Base-by-base conservation (phyloP, 2,113 vertebrate species). In the Galbula dea region DNA sequence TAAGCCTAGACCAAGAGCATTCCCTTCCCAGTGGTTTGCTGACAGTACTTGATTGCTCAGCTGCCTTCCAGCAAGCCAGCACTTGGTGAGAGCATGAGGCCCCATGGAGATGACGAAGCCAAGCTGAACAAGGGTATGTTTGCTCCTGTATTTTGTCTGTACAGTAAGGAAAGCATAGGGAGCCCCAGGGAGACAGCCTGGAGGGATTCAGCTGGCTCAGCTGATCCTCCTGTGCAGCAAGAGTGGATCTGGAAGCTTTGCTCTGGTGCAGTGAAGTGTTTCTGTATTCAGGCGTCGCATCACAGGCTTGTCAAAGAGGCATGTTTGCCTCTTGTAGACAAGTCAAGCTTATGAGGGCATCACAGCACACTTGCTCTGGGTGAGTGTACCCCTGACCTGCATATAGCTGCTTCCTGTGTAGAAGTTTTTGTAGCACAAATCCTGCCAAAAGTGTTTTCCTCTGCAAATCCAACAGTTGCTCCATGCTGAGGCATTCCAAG, bases 341-440 rank as follows among this genome's bases (percentile, higher is more conserved):
- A 90, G 83, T 6, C 49, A 55, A 62, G 88, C 83, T 95, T 17
- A 68, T 11, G 88, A 89, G 93, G 88, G 86, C 94, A 83, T 16
- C 71, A 19, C 6, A 10, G 14, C 3, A 11, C 21, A 2, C 18
- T 2, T 49, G 86, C 79, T 89, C 57, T 17, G 73, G 49, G 72
- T 69, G 75, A 23, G 24, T 1, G 1, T 24, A 5, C 1, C 19
- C 75, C 83, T 72, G 78, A 78, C 24, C 86, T 2, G 6, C 78
- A 27, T 12, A 7, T 3, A 48, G 62, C 57, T 12, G 34, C 62
- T 29, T 3, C 55, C 26, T 36, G 29, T 0, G 10, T 19, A 65
- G 48, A 57, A 55, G 62, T 6, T 7, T 43, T 22, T 39, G 73
- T 39, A 14, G n/a, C 3, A 20, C 23, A 36, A 49, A 58, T 57